Conservation (phyloP, 2,888 invertebrate species). For the Tetrapedia diversipes region DNA sequence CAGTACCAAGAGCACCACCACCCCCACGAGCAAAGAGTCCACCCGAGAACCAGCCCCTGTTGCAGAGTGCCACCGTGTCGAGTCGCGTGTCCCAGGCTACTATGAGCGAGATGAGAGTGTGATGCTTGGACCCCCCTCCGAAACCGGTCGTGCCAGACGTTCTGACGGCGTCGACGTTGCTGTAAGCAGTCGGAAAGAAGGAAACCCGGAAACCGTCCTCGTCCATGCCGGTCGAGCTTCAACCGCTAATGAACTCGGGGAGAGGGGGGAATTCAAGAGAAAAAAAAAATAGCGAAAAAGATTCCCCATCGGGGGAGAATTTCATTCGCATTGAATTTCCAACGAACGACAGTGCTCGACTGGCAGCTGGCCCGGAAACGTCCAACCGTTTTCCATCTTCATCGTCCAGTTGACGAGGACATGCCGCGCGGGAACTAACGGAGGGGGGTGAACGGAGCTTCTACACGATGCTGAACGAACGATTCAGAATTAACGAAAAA, state of each 20-base stretch:
- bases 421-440: slow-evolving; percentile 45
- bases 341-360: slow-evolving; percentile 14
- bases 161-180: slow-evolving; percentile 80
- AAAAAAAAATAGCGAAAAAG: background rate
- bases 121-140: slow-evolving; percentile 85
- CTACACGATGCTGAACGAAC: slow-evolving; percentile 27
- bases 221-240: slow-evolving; percentile 32
- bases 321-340: background rate
- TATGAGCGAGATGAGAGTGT: slow-evolving; percentile 95
- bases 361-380: slow-evolving; percentile 25
- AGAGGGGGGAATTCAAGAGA: too few relatives aligned
- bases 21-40: slow-evolving; percentile 85
- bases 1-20: slow-evolving; percentile 85
- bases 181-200: slow-evolving; percentile 41
- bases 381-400: slow-evolving; percentile 13
- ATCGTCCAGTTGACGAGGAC: slow-evolving; percentile 46
- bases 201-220: slow-evolving; percentile 21
- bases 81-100: slow-evolving; percentile 91
- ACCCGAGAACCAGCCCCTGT: slow-evolving; percentile 85
- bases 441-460: slow-evolving; percentile 61
- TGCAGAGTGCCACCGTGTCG: slow-evolving; percentile 83
- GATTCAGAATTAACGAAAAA: background rate
- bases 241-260: background rate
- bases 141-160: slow-evolving; percentile 80
- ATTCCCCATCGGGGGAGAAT: background rate